These are phyloP conservation scores for Vicugna pacos DNA, from an alignment of 2,113 vertebrate species.

Conservation along the genomic window DNA sequence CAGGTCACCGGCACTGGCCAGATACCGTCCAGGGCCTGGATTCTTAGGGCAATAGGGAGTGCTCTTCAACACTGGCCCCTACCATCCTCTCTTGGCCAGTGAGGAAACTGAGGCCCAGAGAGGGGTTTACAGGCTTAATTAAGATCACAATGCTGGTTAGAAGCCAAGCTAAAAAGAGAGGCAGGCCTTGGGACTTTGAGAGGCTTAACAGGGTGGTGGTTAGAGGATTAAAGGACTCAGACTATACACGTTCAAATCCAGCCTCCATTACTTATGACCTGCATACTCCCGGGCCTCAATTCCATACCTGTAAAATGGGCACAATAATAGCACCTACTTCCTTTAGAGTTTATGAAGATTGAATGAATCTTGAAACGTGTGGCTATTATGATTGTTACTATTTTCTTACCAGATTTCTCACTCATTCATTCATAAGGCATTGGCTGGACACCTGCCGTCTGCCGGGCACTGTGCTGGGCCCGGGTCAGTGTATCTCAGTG, in stretches of 20 bases:
- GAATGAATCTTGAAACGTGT: not conserved
- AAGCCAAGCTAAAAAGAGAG: not conserved
- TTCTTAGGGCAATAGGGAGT: not conserved
- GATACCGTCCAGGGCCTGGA: not conserved
- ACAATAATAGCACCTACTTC: not conserved
- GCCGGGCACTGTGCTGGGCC: not conserved
- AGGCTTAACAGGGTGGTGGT: too few relatives aligned
- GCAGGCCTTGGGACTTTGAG: not conserved
- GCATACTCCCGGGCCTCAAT: not conserved
- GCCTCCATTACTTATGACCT: not conserved
- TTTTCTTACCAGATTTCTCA: not conserved
- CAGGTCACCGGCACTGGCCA: not conserved
- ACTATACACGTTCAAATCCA: not conserved
- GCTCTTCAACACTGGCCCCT: not conserved
- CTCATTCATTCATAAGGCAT: not conserved
- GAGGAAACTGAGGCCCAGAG: not conserved
- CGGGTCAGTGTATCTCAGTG: not conserved
- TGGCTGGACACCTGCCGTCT: not conserved
- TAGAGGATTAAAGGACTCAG: not conserved
- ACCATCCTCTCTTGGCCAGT: not conserved
- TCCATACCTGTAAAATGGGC: conserved; percentile 8
- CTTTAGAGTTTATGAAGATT: not conserved
- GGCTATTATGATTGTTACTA: not conserved
- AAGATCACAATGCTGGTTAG: not conserved
- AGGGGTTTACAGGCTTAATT: not conserved